These are phyloP conservation scores for Hyperoplus immaculatus DNA, from an alignment of 2,797 vertebrate genomes.

Conservation along the genomic window DNA sequence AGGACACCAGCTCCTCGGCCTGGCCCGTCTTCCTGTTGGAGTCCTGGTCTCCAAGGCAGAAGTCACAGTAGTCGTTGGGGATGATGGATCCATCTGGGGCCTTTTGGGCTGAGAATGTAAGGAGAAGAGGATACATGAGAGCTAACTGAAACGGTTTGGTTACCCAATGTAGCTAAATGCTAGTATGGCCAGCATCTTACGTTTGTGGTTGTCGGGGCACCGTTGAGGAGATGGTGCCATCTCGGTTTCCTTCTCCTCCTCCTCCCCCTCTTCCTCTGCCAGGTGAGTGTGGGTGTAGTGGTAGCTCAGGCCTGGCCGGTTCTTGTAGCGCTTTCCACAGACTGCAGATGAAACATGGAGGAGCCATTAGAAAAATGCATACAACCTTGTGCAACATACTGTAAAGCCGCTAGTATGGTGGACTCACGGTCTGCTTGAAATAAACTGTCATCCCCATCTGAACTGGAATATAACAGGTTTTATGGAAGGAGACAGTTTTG, in stretches of 20 bases:
- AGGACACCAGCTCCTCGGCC: slow-evolving; percentile 96
- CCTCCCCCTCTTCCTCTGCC: slow-evolving; percentile 95
- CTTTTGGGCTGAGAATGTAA: slow-evolving; percentile 90
- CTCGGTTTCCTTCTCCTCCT: slow-evolving; percentile 92
- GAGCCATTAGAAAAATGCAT: slow-evolving; percentile 26
- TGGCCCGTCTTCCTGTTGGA: slow-evolving; percentile 98
- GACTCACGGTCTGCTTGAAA: neutral
- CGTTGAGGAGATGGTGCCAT: slow-evolving; percentile 88
- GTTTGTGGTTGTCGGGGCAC: slow-evolving; percentile 93
- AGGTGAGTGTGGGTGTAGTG: slow-evolving; percentile 98
- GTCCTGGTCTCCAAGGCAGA: slow-evolving; percentile 96
- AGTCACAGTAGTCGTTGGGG: slow-evolving; percentile 99
- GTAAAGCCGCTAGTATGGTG: neutral
- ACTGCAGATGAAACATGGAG: slow-evolving; percentile 80
- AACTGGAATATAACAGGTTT: neutral
- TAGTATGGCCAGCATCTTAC: slow-evolving; percentile 79
- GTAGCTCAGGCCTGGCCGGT: slow-evolving; percentile 97
- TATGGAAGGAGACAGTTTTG: neutral
- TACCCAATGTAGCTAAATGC: neutral
- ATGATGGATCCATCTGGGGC: slow-evolving; percentile 93
- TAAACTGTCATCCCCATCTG: neutral
- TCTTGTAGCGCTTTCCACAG: slow-evolving; percentile 98
- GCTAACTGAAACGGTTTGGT: neutral
- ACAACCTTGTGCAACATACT: neutral
- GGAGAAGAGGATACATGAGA: neutral